A percentile compares a stretch with the other conserved stretches of the same genome.
Evolutionary conservation across 2,113 vertebrate genomes (phyloP).

Genomic region (Melanerpes aurifrons): DNA sequence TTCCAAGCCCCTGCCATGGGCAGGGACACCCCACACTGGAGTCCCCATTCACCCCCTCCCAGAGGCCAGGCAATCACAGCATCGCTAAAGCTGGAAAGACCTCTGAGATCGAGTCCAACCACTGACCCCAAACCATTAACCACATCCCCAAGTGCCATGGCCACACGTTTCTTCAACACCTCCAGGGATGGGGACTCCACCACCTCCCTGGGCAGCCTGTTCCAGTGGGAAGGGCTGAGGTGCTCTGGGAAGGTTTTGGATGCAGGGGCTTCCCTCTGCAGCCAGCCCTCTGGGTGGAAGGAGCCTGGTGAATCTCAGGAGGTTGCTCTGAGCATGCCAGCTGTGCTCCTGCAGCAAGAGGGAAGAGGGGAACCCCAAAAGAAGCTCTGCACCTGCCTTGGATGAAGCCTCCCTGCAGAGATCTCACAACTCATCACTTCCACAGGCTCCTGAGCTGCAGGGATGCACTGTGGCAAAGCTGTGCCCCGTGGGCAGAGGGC

Average conservation of each 20-base stretch:
- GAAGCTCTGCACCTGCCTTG: fast-evolving
- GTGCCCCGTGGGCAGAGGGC: fast-evolving
- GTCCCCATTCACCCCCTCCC: background rate
- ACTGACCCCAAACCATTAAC: too few relatives aligned
- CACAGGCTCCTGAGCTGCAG: background rate
- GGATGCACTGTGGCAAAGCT: fast-evolving
- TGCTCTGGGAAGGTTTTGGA: background rate
- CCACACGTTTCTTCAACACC: too few relatives aligned
- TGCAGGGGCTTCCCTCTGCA: fast-evolving
- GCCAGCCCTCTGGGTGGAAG: background rate
- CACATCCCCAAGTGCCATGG: too few relatives aligned
- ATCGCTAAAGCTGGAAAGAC: too few relatives aligned
- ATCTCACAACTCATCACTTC: background rate
- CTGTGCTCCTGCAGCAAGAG: background rate
- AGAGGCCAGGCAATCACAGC: too few relatives aligned
- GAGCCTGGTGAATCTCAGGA: background rate
- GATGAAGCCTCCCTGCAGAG: background rate
- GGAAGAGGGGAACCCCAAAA: fast-evolving
- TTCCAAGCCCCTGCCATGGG: too few relatives aligned
- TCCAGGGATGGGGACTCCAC: too few relatives aligned
- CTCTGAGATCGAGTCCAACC: too few relatives aligned
- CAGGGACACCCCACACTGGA: too few relatives aligned
- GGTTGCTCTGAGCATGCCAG: background rate
- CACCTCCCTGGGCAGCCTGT: too few relatives aligned
- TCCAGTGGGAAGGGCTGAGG: too few relatives aligned